Evolutionary conservation across 2,797 vertebrate species (phyloP).

Genomic region (Coracias cyanogaster): DNA sequence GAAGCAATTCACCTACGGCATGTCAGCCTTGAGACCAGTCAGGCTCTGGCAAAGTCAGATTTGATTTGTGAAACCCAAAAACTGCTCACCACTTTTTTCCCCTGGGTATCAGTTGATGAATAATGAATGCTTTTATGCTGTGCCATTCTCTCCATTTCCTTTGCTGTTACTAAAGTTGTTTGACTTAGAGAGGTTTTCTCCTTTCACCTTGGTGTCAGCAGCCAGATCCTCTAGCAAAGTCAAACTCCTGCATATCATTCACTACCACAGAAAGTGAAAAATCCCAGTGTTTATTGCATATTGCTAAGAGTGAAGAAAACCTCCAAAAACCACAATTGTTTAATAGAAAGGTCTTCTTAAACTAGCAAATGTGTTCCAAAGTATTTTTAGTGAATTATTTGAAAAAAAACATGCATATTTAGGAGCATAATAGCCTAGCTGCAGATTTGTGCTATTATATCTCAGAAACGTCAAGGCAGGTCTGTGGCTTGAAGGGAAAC

Average conservation of each 20-base stretch:
- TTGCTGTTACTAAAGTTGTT: neutral
- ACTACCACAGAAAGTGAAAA: neutral
- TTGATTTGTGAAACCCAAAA: neutral
- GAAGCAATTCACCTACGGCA: neutral
- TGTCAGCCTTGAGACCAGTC: neutral
- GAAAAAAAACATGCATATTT: neutral
- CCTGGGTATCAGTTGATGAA: neutral
- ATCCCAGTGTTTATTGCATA: neutral
- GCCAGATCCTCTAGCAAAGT: neutral
- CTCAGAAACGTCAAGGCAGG: neutral
- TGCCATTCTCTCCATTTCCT: neutral
- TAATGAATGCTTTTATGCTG: neutral
- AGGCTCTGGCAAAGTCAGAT: neutral
- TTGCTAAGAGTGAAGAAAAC: neutral
- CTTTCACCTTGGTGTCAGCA: neutral
- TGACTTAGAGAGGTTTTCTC: neutral
- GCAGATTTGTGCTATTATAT: neutral
- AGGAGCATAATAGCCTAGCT: neutral
- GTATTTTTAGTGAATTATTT: neutral
- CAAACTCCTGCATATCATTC: neutral
- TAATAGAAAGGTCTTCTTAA: neutral
- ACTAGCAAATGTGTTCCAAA: neutral
- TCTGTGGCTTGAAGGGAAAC: neutral
- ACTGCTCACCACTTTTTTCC: neutral
- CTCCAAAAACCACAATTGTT: neutral